These are phyloP conservation scores for Onychomys arenicola DNA, from an alignment of 2,797 vertebrate species.

Conservation along the genomic window DNA sequence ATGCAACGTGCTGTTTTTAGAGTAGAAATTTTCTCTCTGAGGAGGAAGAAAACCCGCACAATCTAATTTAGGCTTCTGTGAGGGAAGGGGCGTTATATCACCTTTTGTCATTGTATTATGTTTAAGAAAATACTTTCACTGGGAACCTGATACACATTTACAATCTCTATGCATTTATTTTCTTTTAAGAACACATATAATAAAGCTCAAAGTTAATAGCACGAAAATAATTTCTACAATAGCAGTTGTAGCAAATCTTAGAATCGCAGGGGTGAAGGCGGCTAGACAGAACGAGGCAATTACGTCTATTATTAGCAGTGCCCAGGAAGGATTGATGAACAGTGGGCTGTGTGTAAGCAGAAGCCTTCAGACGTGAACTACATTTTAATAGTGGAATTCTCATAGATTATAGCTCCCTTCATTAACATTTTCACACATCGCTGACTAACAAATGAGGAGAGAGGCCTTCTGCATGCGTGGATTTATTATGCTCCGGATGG, in stretches of 20 bases:
- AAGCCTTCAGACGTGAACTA: conserved; percentile 92
- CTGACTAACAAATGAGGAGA: conserved; percentile 98
- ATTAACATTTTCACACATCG: conserved; percentile 99
- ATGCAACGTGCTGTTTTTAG: not conserved
- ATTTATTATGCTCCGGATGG: conserved; percentile 88
- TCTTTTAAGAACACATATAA: conserved; percentile 80
- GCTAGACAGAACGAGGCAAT: conserved; percentile 92
- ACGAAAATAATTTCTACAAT: conserved; percentile 83
- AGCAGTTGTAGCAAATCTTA: conserved; percentile 82
- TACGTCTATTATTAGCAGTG: conserved; percentile 93
- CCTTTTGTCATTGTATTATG: conserved; percentile 69
- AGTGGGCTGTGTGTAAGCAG: conserved; percentile 92
- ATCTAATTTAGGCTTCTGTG: conserved; percentile 74
- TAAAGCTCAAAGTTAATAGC: conserved; percentile 85
- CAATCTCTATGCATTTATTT: conserved; percentile 79
- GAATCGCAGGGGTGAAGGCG: conserved; percentile 86
- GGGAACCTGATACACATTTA: conserved; percentile 51
- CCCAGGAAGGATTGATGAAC: conserved; percentile 93
- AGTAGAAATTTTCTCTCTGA: conserved; percentile 44
- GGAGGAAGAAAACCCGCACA: conserved; percentile 58
- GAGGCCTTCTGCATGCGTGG: conserved; percentile 91
- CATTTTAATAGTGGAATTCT: conserved; percentile 95
- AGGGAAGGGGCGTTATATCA: conserved; percentile 42
- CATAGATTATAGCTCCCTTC: conserved; percentile 95
- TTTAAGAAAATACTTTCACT: conserved; percentile 60